Percentiles rank a stretch among this genome's conserved stretches.
These are phyloP conservation scores for Spilarctia lutea DNA, from an alignment of 2,888 invertebrate species.

Conservation along the genomic window DNA sequence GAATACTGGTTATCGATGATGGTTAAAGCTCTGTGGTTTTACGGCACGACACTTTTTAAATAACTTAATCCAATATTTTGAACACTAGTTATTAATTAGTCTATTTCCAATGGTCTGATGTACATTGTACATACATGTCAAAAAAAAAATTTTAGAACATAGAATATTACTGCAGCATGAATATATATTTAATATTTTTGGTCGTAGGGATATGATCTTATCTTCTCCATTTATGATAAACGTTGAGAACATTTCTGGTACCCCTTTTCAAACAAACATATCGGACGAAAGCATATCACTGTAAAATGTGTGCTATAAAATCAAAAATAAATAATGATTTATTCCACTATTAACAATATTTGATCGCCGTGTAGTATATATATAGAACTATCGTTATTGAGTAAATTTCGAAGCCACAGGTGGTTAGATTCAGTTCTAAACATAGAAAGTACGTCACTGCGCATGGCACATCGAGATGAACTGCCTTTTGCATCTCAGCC, in stretches of 20 bases:
- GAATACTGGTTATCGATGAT: background rate
- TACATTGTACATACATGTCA: background rate
- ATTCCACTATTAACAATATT: background rate
- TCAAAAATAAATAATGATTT: background rate
- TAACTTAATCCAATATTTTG: background rate
- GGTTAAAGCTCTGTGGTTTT: background rate
- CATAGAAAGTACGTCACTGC: background rate
- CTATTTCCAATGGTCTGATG: background rate
- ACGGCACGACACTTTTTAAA: slow-evolving; percentile 1
- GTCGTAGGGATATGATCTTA: no score
- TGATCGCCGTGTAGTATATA: background rate
- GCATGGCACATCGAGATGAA: no score
- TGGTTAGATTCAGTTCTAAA: background rate
- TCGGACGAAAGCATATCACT: background rate
- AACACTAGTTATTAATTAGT: background rate
- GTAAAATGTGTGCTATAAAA: no score
- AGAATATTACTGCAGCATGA: background rate
- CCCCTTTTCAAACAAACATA: background rate
- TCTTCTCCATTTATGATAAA: no score
- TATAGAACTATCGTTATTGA: background rate
- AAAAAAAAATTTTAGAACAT: background rate
- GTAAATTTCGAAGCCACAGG: background rate
- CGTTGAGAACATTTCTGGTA: no score
- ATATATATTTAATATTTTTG: no score
- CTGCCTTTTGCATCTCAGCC: no score